Base-by-base conservation (phyloP, 2,797 vertebrate species). In the Pyrocephalus nanus region DNA sequence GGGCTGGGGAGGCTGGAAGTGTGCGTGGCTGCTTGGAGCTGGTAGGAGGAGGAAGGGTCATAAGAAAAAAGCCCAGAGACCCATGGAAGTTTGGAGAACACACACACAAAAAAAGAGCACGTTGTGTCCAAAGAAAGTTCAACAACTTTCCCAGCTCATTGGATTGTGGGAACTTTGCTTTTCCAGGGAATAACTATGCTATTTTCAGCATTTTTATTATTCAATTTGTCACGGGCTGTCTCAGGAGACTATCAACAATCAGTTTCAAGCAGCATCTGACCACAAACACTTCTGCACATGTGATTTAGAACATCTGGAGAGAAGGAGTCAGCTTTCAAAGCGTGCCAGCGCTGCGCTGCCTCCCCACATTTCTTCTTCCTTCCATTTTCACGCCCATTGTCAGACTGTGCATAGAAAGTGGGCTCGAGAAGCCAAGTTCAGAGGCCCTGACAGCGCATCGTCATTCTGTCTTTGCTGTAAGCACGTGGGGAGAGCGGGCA, bases 121-220 rank as follows among this genome's bases (percentile, higher is more conserved):
- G 83, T 93, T 90, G 86, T 91, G 95, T 97, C 92, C 94, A 94
- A 95, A 96, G 91, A 90, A 96, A 97, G 96, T 94, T 97, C 95
- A 98, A 84, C 97, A 97, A 98, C 97, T 98, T 99, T 99, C 99
- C 99, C 99, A 99, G 98, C 98, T 98, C 97, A 90, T 93, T 96
- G 98, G 98, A 98, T 98, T 98, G 98, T 99, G 99, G 99, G 99
- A 99, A 99, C 98, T 96, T 97, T 96, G 97, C 97, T 98, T 98
- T 98, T 98, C 97, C 97, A 97, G 97, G 98, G 98, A 98, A 98
- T 98, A 98, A 98, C 97, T 97, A 73, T 86, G 96, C 98, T 99
- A 99, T 99, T 99, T 99, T 99, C 99, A 99, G 98, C 98, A 80
- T 98, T 98, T 98, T 98, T 98, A 98, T 98, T 97, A 98, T 98